phyloP scores from a whole-genome alignment of 2,113 vertebrate species.

The Galemys pyrenaicus region DNA sequence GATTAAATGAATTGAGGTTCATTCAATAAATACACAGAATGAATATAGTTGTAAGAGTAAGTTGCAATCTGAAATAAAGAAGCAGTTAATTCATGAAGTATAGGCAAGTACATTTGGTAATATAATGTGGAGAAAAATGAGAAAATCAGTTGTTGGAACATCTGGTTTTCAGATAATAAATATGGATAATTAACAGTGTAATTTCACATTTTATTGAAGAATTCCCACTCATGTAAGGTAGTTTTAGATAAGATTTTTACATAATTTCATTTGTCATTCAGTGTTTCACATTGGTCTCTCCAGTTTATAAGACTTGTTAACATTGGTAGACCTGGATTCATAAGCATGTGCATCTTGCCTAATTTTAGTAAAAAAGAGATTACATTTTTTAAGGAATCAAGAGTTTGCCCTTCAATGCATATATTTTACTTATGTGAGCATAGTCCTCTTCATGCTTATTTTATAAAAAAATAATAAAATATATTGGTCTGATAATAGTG shows the following conservation, averaged over 20 bases:
- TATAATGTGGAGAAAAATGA: background rate
- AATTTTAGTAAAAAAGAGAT: background rate
- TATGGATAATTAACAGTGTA: background rate
- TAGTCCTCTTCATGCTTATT: background rate
- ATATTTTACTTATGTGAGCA: background rate
- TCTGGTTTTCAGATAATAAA: conserved; percentile 2
- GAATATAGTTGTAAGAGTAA: background rate
- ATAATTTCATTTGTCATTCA: background rate
- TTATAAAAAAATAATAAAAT: conserved; percentile 29
- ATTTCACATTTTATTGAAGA: background rate
- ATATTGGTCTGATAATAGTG: background rate
- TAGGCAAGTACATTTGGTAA: background rate
- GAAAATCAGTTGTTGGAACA: background rate
- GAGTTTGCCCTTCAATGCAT: background rate
- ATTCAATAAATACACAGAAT: background rate
- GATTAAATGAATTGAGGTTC: too few relatives aligned
- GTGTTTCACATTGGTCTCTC: background rate
- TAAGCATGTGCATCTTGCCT: background rate
- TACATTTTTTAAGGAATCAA: background rate
- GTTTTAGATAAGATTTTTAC: background rate
- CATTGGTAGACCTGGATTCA: background rate
- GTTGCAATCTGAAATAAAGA: background rate
- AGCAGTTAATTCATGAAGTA: background rate
- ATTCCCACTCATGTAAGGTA: background rate
- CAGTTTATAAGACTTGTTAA: background rate